Conservation (phyloP, 2,113 vertebrate species). For the Cavia aperea region DNA sequence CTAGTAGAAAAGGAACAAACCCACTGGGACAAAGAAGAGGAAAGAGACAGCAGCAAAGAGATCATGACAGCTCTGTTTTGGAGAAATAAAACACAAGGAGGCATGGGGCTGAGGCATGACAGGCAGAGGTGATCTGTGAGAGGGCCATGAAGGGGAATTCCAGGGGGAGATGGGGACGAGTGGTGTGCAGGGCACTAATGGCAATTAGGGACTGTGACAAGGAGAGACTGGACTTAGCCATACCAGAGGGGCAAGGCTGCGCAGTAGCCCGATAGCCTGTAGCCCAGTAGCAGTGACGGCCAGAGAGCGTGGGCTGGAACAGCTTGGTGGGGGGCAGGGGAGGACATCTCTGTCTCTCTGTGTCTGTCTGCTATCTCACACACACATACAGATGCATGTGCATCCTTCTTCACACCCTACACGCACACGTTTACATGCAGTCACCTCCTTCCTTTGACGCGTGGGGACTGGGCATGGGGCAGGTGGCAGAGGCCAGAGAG, state of each 20-base stretch:
- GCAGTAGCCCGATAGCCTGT: neutral
- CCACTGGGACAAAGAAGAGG: neutral
- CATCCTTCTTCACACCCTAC: neutral
- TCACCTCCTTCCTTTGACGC: neutral
- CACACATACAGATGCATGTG: accelerated
- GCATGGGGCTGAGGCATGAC: neutral
- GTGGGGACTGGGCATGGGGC: neutral
- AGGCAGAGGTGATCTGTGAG: neutral
- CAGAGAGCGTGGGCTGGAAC: neutral
- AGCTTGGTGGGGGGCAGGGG: accelerated
- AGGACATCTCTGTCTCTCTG: neutral
- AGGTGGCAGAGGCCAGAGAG: neutral
- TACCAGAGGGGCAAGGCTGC: neutral
- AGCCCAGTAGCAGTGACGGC: neutral
- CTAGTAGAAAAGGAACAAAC: neutral
- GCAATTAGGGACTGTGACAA: neutral
- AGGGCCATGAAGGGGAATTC: too few relatives aligned
- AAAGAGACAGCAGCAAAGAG: neutral
- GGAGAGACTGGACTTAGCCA: neutral
- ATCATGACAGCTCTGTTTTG: neutral
- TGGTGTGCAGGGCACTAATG: neutral
- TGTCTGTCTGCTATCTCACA: too few relatives aligned
- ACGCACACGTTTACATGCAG: accelerated
- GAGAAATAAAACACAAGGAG: neutral
- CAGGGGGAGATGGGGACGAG: neutral